Percentiles rank a stretch among this genome's conserved stretches.
phyloP scores from a whole-genome alignment of 2,113 vertebrate species.

The Butorides virescens region DNA sequence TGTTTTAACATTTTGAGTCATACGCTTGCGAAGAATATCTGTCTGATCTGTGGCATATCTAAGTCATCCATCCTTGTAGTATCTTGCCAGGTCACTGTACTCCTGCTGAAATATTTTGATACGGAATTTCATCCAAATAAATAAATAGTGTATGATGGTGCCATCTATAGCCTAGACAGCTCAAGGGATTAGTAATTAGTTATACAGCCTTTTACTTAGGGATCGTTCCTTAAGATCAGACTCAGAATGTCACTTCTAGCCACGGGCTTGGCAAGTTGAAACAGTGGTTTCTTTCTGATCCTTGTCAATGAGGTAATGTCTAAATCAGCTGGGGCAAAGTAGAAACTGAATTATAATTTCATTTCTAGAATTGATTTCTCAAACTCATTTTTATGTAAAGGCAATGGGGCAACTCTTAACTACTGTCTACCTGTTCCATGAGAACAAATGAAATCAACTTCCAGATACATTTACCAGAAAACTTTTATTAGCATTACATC shows the following conservation, averaged over 20 bases:
- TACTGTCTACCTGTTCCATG: neutral
- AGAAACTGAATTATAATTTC: constrained; percentile 3
- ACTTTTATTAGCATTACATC: neutral
- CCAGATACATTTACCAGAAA: neutral
- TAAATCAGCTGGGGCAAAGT: constrained; percentile 9
- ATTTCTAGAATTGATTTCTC: constrained; percentile 8
- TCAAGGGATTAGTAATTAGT: constrained; percentile 47
- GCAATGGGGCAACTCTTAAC: neutral
- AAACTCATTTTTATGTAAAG: neutral
- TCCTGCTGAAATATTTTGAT: constrained; percentile 42
- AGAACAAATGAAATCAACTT: neutral
- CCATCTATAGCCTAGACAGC: constrained; percentile 26
- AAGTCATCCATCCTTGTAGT: constrained; percentile 2
- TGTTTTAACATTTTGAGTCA: neutral
- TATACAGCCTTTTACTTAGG: constrained; percentile 14
- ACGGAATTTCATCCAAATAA: constrained; percentile 31
- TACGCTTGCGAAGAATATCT: neutral
- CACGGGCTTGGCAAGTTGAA: constrained; percentile 44
- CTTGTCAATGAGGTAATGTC: constrained; percentile 37
- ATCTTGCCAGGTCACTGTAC: constrained; percentile 4
- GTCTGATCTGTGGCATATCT: neutral
- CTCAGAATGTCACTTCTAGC: constrained; percentile 45
- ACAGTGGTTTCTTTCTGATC: constrained; percentile 42
- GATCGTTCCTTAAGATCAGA: constrained; percentile 9
- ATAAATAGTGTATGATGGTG: constrained; percentile 37